Evolutionary conservation across 2,888 invertebrate genomes (phyloP).

Genomic region (Drosophila basisetae): DNA sequence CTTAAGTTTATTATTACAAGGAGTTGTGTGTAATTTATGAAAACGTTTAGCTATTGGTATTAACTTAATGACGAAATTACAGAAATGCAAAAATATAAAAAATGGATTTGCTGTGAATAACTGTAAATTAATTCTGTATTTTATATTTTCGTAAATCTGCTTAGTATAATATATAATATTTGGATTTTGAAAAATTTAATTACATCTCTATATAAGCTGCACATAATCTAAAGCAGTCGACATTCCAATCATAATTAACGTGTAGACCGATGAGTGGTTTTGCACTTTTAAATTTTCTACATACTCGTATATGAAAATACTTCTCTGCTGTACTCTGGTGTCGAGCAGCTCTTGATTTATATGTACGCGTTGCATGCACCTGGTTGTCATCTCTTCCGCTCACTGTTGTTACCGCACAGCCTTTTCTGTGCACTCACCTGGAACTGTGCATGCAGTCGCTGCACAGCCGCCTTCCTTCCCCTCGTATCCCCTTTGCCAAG

Average conservation of each 20-base stretch:
- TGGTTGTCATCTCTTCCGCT: conserved; percentile 63
- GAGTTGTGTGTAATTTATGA: background rate
- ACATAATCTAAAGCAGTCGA: background rate
- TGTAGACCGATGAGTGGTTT: background rate
- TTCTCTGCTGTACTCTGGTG: conserved; percentile 6
- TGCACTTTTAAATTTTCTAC: background rate
- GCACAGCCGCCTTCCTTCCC: background rate
- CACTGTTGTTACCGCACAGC: conserved; percentile 54
- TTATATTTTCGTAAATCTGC: background rate
- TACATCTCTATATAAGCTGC: background rate
- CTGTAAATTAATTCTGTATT: background rate
- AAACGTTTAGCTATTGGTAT: background rate
- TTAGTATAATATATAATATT: background rate
- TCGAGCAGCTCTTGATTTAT: conserved; percentile 46
- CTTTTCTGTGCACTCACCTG: conserved; percentile 54
- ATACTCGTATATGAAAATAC: conserved; percentile 8
- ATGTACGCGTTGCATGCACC: conserved; percentile 61
- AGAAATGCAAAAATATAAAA: background rate
- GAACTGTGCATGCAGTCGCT: conserved; percentile 49
- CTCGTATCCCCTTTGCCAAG: background rate
- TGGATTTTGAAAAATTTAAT: background rate
- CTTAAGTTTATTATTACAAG: background rate
- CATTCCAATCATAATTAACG: conserved; percentile 1
- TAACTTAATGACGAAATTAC: background rate
- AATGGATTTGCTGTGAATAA: background rate